These are phyloP conservation scores for Platysteira castanea DNA, from an alignment of 2,113 vertebrate genomes.

Conservation along the genomic window DNA sequence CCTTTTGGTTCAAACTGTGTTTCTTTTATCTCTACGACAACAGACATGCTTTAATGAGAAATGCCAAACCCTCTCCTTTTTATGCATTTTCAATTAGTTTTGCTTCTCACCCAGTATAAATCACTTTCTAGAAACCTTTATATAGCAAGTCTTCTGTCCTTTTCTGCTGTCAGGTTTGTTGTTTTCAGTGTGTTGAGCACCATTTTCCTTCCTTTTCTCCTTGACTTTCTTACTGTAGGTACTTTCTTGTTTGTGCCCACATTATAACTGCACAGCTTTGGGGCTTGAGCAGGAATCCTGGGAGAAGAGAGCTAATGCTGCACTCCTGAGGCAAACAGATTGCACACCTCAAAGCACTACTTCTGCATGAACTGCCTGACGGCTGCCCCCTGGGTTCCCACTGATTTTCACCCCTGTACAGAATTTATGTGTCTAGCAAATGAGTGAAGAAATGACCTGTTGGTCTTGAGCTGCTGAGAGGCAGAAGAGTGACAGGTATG, in stretches of 20 bases:
- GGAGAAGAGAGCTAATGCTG: not conserved
- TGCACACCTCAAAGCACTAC: not conserved
- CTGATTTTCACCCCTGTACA: not conserved
- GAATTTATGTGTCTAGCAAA: not conserved
- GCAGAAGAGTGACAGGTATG: not conserved
- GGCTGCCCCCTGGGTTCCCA: not conserved
- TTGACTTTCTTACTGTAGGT: not conserved
- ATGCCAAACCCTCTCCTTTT: slow-evolving; percentile 19
- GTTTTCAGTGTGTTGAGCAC: not conserved
- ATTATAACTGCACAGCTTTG: not conserved
- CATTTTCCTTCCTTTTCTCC: not conserved
- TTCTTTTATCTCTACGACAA: slow-evolving; percentile 34
- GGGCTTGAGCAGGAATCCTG: not conserved
- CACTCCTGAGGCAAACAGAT: not conserved
- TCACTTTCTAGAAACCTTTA: slow-evolving; percentile 19
- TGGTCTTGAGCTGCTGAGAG: not conserved
- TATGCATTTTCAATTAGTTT: slow-evolving; percentile 54
- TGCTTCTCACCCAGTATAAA: slow-evolving; percentile 45
- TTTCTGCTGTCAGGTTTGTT: slow-evolving; percentile 18
- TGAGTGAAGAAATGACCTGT: not conserved
- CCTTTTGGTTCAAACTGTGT: not conserved
- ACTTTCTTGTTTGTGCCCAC: not conserved
- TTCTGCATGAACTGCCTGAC: not conserved
- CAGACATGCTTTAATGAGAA: slow-evolving; percentile 32
- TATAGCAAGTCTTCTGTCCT: not conserved